Evolutionary conservation across 2,113 vertebrate species (phyloP).

Genomic region (Phaethon lepturus): DNA sequence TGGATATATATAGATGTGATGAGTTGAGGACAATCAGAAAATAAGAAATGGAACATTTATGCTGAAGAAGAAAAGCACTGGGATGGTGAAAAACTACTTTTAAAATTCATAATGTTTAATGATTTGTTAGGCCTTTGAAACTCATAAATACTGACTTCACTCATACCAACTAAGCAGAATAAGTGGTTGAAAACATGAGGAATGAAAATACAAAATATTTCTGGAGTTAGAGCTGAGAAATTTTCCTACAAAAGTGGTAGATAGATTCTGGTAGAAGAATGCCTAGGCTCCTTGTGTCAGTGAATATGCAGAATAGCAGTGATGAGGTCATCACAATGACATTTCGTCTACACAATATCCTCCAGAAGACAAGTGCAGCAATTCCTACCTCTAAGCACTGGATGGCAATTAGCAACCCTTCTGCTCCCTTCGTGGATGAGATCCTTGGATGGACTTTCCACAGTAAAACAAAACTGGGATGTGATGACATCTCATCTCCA

Average conservation of each 20-base stretch:
- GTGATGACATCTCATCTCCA: neutral
- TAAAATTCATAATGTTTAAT: neutral
- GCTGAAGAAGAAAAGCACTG: neutral
- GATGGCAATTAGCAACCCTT: neutral
- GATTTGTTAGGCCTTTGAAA: neutral
- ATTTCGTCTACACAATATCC: fast-evolving
- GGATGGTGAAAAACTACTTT: neutral
- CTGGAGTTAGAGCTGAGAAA: neutral
- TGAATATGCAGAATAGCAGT: neutral
- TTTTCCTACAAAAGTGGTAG: neutral
- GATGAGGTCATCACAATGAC: neutral
- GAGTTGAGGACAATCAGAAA: neutral
- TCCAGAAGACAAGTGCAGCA: neutral
- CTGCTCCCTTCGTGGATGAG: neutral
- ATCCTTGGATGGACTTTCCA: neutral
- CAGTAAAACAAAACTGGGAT: neutral
- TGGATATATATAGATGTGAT: neutral
- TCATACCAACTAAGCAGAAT: neutral
- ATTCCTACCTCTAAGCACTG: neutral
- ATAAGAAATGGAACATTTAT: neutral
- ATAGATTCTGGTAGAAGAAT: neutral
- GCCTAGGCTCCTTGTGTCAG: neutral
- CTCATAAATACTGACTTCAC: neutral
- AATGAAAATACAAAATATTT: neutral
- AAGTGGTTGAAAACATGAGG: neutral